A percentile compares a stretch with the other conserved stretches of the same genome.
Conservation (phyloP, 2,113 vertebrate species). For the Megaceryle torquata region DNA sequence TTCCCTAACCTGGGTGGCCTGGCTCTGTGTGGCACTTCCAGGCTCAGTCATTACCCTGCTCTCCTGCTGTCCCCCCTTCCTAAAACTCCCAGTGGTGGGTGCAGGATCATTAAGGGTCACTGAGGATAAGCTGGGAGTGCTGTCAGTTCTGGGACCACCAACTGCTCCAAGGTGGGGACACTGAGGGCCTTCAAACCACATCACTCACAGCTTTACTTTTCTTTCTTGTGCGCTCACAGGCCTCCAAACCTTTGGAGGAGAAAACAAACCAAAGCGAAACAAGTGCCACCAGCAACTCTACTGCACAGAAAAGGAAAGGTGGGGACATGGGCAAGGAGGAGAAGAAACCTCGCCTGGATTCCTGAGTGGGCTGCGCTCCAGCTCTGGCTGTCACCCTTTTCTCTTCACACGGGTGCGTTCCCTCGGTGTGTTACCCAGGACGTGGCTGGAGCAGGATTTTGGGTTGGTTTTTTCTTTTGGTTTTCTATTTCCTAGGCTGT, state of each 20-base stretch:
- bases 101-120: not conserved
- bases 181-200: not conserved
- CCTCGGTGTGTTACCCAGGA: no score
- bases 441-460: no score
- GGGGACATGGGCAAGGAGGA: not conserved
- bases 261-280: not conserved
- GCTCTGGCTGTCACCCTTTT: not conserved
- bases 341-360: slow-evolving; percentile 2
- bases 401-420: no score
- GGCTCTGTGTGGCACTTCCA: not conserved
- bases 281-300: fast-evolving
- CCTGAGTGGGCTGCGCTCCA: not conserved
- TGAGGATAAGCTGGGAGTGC: not conserved
- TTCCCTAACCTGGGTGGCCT: not conserved
- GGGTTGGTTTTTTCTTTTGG: not conserved
- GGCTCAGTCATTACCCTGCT: not conserved
- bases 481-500: not conserved
- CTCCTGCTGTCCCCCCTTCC: not conserved
- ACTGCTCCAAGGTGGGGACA: not conserved
- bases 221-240: not conserved
- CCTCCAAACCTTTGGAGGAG: not conserved
- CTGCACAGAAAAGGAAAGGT: slow-evolving; percentile 41
- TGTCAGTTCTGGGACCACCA: fast-evolving
- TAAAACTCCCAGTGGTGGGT: not conserved
- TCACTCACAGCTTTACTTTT: not conserved